These are phyloP conservation scores for Ametastegia equiseti DNA, from an alignment of 2,888 invertebrate genomes.

Conservation along the genomic window DNA sequence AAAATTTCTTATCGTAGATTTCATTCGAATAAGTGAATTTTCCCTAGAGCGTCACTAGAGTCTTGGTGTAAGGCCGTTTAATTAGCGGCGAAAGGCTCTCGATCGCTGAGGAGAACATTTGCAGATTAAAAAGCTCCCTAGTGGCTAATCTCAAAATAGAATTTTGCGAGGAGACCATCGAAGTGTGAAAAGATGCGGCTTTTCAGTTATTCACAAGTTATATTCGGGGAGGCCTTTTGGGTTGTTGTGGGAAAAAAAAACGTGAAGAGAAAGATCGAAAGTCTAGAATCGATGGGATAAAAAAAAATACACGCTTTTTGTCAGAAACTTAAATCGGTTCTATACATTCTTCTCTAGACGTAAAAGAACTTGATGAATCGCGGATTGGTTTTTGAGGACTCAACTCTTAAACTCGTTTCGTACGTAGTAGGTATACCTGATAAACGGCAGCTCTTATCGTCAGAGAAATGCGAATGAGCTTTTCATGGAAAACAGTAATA, in stretches of 20 bases:
- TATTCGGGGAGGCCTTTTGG: no score
- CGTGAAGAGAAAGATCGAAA: background rate
- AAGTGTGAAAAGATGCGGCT: no score
- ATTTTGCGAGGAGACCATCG: no score
- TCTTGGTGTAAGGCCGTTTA: background rate
- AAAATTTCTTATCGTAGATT: slow-evolving; percentile 35
- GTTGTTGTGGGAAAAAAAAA: background rate
- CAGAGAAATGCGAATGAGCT: background rate
- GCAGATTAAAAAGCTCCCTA: background rate
- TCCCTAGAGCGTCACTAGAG: background rate
- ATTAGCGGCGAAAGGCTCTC: background rate
- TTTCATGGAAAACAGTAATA: background rate
- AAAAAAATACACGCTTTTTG: background rate
- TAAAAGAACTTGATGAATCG: background rate
- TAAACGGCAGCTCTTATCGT: background rate
- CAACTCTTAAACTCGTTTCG: background rate
- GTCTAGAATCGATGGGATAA: background rate
- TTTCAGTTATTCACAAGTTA: no score
- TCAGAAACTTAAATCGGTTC: background rate
- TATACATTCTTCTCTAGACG: background rate
- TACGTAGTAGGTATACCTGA: no score
- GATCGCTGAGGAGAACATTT: background rate
- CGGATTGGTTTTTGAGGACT: background rate
- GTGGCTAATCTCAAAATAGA: no score
- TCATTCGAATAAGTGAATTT: background rate